A percentile compares a stretch with the other conserved stretches of the same genome.
Conservation (phyloP, 2,888 invertebrate species). For the Drosophila limbata region DNA sequence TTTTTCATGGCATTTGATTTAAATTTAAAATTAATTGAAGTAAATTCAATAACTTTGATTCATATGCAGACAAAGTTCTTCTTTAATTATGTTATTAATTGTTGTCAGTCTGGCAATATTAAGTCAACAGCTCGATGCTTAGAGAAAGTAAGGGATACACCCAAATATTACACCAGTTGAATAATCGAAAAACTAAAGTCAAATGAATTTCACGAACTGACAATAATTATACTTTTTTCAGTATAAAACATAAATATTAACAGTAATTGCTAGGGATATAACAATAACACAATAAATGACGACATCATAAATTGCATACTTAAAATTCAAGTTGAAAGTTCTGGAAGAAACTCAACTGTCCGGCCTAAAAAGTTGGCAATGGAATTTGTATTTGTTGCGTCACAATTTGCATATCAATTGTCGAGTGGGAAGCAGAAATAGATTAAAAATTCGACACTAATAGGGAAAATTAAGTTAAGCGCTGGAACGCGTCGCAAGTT, state of each 20-base stretch:
- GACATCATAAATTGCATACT: constrained; percentile 12
- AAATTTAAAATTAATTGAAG: too few species aligned
- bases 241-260: background rate
- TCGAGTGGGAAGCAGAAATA: constrained; percentile 53
- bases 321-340: constrained; percentile 10
- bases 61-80: too few species aligned
- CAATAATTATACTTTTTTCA: background rate
- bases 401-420: constrained; percentile 79
- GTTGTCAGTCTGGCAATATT: too few species aligned
- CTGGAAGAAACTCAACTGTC: background rate
- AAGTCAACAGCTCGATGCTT: too few species aligned
- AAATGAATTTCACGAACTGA: background rate
- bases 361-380: constrained; percentile 12
- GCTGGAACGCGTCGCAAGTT: constrained; percentile 62
- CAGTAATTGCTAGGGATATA: constrained; percentile 3
- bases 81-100: too few species aligned
- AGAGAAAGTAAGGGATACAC: too few species aligned
- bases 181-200: too few species aligned
- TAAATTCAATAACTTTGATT: too few species aligned
- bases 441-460: constrained; percentile 77
- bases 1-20: too few species aligned
- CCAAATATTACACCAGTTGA: too few species aligned
- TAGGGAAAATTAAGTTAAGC: constrained; percentile 76
- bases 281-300: constrained; percentile 10
- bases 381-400: constrained; percentile 10